These are phyloP conservation scores for Choloepus didactylus DNA, from an alignment of 2,797 vertebrate genomes.

Conservation along the genomic window DNA sequence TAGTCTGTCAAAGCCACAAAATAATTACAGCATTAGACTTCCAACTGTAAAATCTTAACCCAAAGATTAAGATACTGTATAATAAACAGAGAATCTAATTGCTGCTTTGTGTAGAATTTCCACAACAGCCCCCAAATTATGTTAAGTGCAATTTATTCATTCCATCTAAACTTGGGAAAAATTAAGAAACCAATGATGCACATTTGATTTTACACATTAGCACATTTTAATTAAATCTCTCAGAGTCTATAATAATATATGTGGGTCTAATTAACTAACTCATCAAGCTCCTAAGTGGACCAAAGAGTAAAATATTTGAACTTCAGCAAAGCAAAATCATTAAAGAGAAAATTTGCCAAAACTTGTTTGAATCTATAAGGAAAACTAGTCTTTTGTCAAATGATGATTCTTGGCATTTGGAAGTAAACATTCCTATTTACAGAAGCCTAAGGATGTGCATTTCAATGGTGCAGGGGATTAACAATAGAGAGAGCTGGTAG, in stretches of 20 bases:
- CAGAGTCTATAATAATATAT: slow-evolving; percentile 58
- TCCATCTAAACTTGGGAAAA: slow-evolving; percentile 67
- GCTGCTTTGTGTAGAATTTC: slow-evolving; percentile 37
- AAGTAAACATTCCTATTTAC: background rate
- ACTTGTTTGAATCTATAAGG: background rate
- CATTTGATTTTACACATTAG: slow-evolving; percentile 62
- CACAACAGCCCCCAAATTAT: slow-evolving; percentile 41
- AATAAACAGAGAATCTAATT: slow-evolving; percentile 67
- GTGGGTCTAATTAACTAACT: slow-evolving; percentile 72
- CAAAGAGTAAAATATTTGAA: slow-evolving; percentile 60
- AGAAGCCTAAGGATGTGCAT: background rate
- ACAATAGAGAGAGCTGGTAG: background rate
- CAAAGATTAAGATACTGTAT: slow-evolving; percentile 42
- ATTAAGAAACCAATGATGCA: slow-evolving; percentile 64
- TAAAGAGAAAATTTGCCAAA: slow-evolving; percentile 42
- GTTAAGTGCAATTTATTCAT: slow-evolving; percentile 16
- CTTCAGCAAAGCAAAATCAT: slow-evolving; percentile 65
- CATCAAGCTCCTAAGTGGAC: slow-evolving; percentile 68
- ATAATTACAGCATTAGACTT: slow-evolving; percentile 68
- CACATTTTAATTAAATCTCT: slow-evolving; percentile 72
- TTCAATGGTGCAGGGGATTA: background rate
- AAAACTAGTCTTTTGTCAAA: background rate
- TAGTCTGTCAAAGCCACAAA: slow-evolving; percentile 64
- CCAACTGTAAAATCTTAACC: slow-evolving; percentile 35
- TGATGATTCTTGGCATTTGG: background rate